phyloP scores from a whole-genome alignment of 2,113 vertebrate genomes.

The Pelobates fuscus region DNA sequence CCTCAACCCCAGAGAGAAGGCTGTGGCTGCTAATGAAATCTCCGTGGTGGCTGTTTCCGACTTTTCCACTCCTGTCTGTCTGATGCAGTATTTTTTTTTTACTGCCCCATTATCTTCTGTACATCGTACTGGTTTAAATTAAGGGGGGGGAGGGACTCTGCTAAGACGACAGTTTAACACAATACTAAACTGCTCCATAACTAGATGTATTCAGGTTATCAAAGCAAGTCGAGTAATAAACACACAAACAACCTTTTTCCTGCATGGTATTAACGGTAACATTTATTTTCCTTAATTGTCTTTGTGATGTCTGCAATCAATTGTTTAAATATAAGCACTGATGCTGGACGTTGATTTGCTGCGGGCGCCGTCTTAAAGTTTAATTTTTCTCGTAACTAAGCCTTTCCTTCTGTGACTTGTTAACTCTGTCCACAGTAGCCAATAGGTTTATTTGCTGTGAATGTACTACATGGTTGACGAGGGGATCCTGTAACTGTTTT shows the following conservation, averaged over 20 bases:
- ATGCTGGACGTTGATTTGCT: conserved; percentile 73
- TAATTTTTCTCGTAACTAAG: conserved; percentile 69
- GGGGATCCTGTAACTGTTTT: conserved; percentile 57
- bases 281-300: conserved; percentile 63
- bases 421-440: conserved; percentile 62
- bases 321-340: conserved; percentile 71
- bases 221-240: conserved; percentile 82
- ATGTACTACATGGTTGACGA: conserved; percentile 58
- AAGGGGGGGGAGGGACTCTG: conserved; percentile 65
- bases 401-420: conserved; percentile 64
- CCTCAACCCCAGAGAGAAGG: conserved; percentile 91
- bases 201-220: conserved; percentile 84
- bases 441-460: conserved; percentile 67
- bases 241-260: conserved; percentile 67
- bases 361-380: conserved; percentile 72
- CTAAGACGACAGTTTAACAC: conserved; percentile 80
- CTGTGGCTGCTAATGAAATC: conserved; percentile 91
- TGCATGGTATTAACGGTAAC: conserved; percentile 80
- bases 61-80: conserved; percentile 74
- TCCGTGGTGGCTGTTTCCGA: conserved; percentile 60
- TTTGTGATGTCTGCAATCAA: conserved; percentile 72
- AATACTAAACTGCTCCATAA: conserved; percentile 82
- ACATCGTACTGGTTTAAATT: conserved; percentile 81
- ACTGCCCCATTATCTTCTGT: conserved; percentile 71
- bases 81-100: conserved; percentile 65